phyloP scores from a whole-genome alignment of 2,113 vertebrate genomes.

The Pseudonaja textilis region DNA sequence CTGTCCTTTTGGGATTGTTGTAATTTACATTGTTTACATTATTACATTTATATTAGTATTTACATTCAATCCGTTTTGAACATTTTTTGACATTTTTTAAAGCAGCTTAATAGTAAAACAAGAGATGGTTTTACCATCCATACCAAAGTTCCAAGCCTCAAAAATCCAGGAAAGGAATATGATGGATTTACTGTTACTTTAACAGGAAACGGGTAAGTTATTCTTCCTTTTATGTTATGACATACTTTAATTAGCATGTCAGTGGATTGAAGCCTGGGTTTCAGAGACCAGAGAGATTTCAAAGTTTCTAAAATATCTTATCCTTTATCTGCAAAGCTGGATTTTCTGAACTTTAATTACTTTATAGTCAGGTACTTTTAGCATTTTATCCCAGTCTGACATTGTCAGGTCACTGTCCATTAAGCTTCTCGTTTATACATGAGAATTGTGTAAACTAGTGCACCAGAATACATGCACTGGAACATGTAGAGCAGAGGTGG shows the following conservation, averaged over 20 bases:
- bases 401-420: neutral
- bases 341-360: neutral
- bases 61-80: neutral
- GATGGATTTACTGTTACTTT: slow-evolving; percentile 97
- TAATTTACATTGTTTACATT: neutral
- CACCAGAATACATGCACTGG: neutral
- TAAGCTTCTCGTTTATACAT: neutral
- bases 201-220: slow-evolving; percentile 90
- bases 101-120: slow-evolving; percentile 99
- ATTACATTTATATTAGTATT: too few species aligned
- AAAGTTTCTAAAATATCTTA: neutral
- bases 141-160: slow-evolving; percentile 94
- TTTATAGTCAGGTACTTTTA: neutral
- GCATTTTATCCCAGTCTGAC: neutral
- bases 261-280: neutral
- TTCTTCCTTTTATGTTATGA: neutral
- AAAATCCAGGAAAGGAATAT: slow-evolving; percentile 89
- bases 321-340: neutral
- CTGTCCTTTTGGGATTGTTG: neutral
- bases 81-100: slow-evolving; percentile 60
- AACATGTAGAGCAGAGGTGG: neutral
- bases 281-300: neutral
- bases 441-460: neutral
- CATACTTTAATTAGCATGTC: neutral
- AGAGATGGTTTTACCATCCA: slow-evolving; percentile 98